A percentile compares a stretch with the other conserved stretches of the same genome.
Evolutionary conservation across 2,113 vertebrate species (phyloP).

Genomic region (Laticauda colubrina): DNA sequence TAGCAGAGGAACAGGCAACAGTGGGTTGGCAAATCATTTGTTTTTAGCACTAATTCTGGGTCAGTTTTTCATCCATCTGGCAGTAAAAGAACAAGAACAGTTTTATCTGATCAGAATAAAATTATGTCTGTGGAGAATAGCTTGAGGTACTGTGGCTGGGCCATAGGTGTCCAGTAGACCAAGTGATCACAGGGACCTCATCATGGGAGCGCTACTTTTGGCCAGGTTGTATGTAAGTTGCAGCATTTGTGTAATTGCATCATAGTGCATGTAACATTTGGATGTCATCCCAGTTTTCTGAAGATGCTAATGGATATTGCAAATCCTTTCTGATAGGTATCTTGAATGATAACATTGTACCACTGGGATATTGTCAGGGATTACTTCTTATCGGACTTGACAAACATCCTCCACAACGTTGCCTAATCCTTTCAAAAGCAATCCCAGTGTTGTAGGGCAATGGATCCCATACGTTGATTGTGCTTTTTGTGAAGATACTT

Average conservation of each 20-base stretch:
- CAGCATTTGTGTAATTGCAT: not conserved
- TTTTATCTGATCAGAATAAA: conserved; percentile 5
- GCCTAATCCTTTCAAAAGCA: not conserved
- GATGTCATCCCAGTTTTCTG: not conserved
- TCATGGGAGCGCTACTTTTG: not conserved
- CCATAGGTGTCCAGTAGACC: too few relatives aligned
- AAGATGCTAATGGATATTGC: not conserved
- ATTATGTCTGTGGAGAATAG: not conserved
- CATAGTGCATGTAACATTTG: not conserved
- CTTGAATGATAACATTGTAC: not conserved
- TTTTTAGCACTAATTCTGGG: conserved; percentile 18
- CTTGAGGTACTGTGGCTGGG: not conserved
- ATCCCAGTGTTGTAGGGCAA: not conserved
- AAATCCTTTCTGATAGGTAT: not conserved
- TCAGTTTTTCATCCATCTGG: conserved; percentile 11
- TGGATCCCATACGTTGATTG: not conserved
- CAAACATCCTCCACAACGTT: not conserved
- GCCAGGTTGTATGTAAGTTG: not conserved
- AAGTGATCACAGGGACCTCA: not conserved
- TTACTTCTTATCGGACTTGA: not conserved
- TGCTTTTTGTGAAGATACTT: not conserved
- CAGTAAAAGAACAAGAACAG: not conserved
- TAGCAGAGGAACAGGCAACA: not conserved
- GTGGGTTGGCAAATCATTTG: not conserved
- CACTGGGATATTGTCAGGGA: not conserved